These are phyloP conservation scores for Pangasius mekongensis DNA, from an alignment of 2,797 vertebrate species.

Conservation along the genomic window DNA sequence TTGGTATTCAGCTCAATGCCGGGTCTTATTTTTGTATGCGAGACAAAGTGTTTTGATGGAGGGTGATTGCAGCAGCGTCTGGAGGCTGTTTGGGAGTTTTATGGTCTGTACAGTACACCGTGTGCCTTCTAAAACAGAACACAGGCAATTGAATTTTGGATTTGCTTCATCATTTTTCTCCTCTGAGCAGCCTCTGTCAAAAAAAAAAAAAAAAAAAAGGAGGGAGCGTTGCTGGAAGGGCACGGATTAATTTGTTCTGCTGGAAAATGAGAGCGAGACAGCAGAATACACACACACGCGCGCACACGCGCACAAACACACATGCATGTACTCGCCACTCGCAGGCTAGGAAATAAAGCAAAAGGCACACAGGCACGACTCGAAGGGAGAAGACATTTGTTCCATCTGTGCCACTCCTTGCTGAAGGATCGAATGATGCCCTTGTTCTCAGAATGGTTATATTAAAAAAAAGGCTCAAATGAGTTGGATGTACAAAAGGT, in stretches of 20 bases:
- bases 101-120: slow-evolving; percentile 96
- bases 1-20: slow-evolving; percentile 94
- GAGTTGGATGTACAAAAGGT: slow-evolving; percentile 60
- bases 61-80: slow-evolving; percentile 96
- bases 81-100: slow-evolving; percentile 93
- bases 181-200: slow-evolving; percentile 66
- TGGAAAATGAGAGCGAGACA: slow-evolving; percentile 74
- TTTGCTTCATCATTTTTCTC: slow-evolving; percentile 85
- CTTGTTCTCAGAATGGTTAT: slow-evolving; percentile 60
- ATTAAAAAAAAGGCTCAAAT: slow-evolving; percentile 62
- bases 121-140: slow-evolving; percentile 90
- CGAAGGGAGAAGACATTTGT: slow-evolving; percentile 64
- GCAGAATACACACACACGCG: slow-evolving; percentile 62
- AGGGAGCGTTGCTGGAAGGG: slow-evolving; percentile 66
- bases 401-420: slow-evolving; percentile 58
- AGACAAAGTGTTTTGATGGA: slow-evolving; percentile 99
- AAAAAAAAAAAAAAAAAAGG: slow-evolving; percentile 52
- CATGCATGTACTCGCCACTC: slow-evolving; percentile 23
- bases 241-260: slow-evolving; percentile 78
- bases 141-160: slow-evolving; percentile 90
- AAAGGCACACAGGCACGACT: slow-evolving; percentile 46
- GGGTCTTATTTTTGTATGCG: slow-evolving; percentile 98
- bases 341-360: slow-evolving; percentile 47
- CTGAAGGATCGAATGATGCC: slow-evolving; percentile 54
- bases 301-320: slow-evolving; percentile 23